Evolutionary conservation across 2,888 invertebrate genomes (phyloP).

Genomic region (Stenotaenia linearis): DNA sequence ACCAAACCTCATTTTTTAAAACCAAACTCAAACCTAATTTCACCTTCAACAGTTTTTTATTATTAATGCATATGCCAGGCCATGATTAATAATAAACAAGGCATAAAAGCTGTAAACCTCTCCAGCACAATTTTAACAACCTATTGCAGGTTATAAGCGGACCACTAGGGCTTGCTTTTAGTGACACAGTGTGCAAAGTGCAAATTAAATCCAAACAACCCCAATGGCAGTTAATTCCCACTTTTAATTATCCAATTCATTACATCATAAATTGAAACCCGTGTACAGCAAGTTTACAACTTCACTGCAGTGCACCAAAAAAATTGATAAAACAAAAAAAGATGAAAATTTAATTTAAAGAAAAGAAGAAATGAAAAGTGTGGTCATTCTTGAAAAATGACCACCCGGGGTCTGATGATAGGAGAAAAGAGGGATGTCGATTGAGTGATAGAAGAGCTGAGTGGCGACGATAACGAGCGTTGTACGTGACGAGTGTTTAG

Average conservation of each 20-base stretch:
- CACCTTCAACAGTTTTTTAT: background rate
- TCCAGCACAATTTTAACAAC: background rate
- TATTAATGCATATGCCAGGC: background rate
- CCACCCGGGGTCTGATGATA: no score
- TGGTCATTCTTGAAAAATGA: no score
- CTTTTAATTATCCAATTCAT: slow-evolving; percentile 13
- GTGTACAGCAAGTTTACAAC: background rate
- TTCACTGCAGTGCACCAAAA: background rate
- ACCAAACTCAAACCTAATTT: background rate
- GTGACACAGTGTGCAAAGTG: slow-evolving; percentile 8
- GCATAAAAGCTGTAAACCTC: slow-evolving; percentile 9
- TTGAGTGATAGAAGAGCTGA: no score
- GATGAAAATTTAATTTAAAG: no score
- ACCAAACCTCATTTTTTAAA: background rate
- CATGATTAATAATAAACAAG: slow-evolving; percentile 17
- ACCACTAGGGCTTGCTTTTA: background rate
- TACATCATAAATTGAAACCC: background rate
- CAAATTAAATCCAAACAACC: slow-evolving; percentile 10
- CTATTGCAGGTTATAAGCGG: background rate
- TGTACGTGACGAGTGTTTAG: no score
- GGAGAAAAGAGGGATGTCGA: no score
- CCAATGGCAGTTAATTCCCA: slow-evolving; percentile 1
- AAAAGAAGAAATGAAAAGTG: no score
- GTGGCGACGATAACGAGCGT: no score
- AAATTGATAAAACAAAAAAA: no score